Evolutionary conservation across 2,797 vertebrate genomes (phyloP), one percentile per base, ranked within the genome.

Genomic region (Acipenser transmontanus): DNA sequence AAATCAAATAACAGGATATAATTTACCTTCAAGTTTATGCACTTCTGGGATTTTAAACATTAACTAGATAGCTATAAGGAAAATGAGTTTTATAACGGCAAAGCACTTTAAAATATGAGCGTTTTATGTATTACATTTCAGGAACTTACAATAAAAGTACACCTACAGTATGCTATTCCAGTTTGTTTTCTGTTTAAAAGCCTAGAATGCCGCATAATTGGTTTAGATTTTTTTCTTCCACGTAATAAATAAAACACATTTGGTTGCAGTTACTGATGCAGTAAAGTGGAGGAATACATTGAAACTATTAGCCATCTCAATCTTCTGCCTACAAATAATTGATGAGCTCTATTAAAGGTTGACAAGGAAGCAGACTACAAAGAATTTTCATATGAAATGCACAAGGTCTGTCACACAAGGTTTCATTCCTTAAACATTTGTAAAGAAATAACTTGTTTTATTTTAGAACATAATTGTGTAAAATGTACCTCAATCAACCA

Each of bases 331-430:
- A 91, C 89, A 91, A 91, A 91, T 91, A 91, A 91, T 91, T 91
- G 88, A 91, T 91, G 89, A 91, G 89, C 85, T 87, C 86, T 91
- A 91, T 89, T 90, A 90, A 90, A 91, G 88, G 88, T 87, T 87
- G 88, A 89, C 86, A 90, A 87, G 85, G 78, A 76, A 57, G 86
- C 82, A 83, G 82, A 84, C 82, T 85, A 82, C 81, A 83, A 81
- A 76, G 82, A 82, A 85, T 88, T 88, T 88, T 85, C 81, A 83
- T 81, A 81, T 79, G 81, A 83, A 85, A 87, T 85, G 82, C 81
- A 82, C 73, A 60, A 2, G 66, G 80, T 80, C 73, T 79, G 80
- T 79, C 78, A 79, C 86, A 84, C 85, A 78, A 76, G 73, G 76
- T 78, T n/a, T 81, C 76, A 73, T 81, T 70, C 68, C 68, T 83